Evolutionary conservation across 2,797 vertebrate species (phyloP), one percentile per base, ranked within the genome.

Genomic region (Amphiprion clarkii): DNA sequence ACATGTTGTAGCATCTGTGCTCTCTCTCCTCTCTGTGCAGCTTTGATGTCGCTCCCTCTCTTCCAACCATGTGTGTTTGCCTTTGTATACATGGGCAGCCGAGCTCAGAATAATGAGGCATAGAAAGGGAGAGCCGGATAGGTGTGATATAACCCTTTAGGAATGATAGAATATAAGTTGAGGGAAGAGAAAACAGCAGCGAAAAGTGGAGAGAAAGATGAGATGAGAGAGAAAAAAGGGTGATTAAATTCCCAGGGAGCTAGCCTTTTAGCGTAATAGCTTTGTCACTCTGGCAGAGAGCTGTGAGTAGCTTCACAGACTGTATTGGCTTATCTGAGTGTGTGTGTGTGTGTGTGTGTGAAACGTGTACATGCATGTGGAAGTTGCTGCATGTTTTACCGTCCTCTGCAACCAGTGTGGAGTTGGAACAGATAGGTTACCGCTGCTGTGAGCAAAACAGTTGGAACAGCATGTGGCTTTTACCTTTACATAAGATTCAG

Each of bases 81-180:
- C 58, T 71, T 81, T 79, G 75, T 81, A 65, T 83, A 73, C 61
- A 74, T 72, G 78, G 82, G 84, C 86, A 80, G 79, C 85, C 53
- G 70, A 90, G 80, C 87, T 91, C 81, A 85, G 90, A 85, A 91
- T 92, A 92, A 94, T 91, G 85, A 90, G 79, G 80, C 83, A 70
- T 55, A 78, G 57, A 74, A 62, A 63, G 64, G 12, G 29, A 61
- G 46, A 66, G 71, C n/a, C 8, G 53, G 67, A 64, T 46, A 67
- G 56, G 55, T 65, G 72, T 89, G 88, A 92, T 88, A 85, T 81
- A 75, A 85, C 82, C 71, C 79, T 85, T 76, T 81, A 82, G 69
- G 78, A 88, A 84, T 76, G 83, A 83, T 76, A 75, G 71, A 82
- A 82, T 83, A 78, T 55, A 76, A 76, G 64, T 67, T 67, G 31